phyloP scores from a whole-genome alignment of 2,888 invertebrate genomes.

The Platycheirus albimanus region DNA sequence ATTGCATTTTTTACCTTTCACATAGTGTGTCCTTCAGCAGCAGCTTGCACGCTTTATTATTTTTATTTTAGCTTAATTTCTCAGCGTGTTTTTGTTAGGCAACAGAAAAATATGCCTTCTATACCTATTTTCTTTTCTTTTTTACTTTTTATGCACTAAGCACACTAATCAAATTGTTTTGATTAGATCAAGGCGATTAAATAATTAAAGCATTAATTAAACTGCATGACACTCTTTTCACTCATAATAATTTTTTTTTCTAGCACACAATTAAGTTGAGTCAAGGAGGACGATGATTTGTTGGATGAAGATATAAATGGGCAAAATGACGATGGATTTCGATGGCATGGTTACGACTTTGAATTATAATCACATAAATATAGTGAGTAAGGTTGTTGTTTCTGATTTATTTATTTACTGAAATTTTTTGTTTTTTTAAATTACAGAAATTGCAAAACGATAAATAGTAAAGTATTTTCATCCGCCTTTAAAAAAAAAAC shows the following conservation, averaged over 20 bases:
- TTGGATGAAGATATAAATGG: constrained; percentile 5
- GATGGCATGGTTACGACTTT: constrained; percentile 38
- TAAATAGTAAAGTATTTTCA: background rate
- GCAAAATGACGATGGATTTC: background rate
- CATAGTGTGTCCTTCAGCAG: constrained; percentile 10
- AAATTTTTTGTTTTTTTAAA: background rate
- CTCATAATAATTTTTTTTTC: constrained; percentile 38
- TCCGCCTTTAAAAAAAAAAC: background rate
- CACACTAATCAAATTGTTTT: constrained; percentile 19
- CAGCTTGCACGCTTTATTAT: background rate
- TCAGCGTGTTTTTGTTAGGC: constrained; percentile 15
- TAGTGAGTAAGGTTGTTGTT: background rate
- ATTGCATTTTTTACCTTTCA: constrained; percentile 50
- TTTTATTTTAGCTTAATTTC: background rate
- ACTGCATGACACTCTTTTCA: constrained; percentile 55
- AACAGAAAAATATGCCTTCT: constrained; percentile 9
- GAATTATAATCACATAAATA: background rate
- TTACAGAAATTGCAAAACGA: background rate
- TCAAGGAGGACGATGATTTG: background rate
- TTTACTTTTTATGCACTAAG: background rate
- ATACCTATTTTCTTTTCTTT: no score
- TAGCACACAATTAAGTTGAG: constrained; percentile 37
- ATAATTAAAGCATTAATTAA: constrained; percentile 54
- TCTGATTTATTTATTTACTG: background rate
- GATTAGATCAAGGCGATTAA: constrained; percentile 16